Base-by-base conservation (phyloP, 1,140 invertebrate species). In the Cyphomyrmex costatus region DNA sequence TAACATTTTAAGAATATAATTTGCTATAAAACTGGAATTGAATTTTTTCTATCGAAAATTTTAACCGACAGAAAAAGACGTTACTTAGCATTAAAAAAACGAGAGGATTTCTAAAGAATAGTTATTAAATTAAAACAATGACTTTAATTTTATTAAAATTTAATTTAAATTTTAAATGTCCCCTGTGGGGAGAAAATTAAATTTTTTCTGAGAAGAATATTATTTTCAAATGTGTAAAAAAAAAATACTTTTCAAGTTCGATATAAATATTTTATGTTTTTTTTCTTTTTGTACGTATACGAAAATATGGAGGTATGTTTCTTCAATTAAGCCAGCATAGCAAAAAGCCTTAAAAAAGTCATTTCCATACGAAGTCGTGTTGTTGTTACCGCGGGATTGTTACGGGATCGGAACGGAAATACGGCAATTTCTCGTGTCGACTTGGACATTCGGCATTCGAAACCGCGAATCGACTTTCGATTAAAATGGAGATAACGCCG, bases 401-500 rank as follows among this genome's bases (percentile, higher is more conserved):
- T 71, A 82, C 66, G 36, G 36, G 8, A 24, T 30, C 36, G 56
- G 42, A 46, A 83, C n/a, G 53, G 36, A 63, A 83, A 61, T 83
- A 83, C 56, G 53, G 51, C 66, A 83, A 83, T 83, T 73, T 60
- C 42, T 83, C 68, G 33, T 16, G 24, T 46, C 53, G 53, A 61
- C 79, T 83, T 74, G 24, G 53, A 71, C 51, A 60, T 73, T 82
- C 79, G 66, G 24, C 27, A 66, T 70, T 83, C 68, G 53, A 83
- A 73, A 74, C 53, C 68, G 79, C 79, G 68, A 49, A 60, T 83
- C 53, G 79, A 71, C 66, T 83, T 83, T 73, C 46, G 79, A 83
- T 83, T 83, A 83, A 83, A 83, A 60, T 49, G 68, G 68, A 83
- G 79, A 83, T 83, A 83, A 83, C 79, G 68, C 53, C 8, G 51